Conservation (phyloP, 2,888 invertebrate genomes). For the Xanthia icteritia region DNA sequence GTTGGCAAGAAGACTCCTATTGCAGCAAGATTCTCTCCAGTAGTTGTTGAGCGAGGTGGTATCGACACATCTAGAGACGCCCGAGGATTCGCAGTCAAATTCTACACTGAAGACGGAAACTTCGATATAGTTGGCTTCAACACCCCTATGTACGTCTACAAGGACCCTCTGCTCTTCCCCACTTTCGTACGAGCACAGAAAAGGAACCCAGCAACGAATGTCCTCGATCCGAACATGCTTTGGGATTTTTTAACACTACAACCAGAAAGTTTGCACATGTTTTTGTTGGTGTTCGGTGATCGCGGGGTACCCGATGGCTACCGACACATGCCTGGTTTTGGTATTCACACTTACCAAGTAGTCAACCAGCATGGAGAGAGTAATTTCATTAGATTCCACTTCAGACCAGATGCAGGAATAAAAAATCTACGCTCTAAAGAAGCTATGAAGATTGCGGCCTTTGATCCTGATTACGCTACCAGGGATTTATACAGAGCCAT, state of each 20-base stretch:
- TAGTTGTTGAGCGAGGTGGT: conserved; percentile 95
- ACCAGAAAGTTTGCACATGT: conserved; percentile 96
- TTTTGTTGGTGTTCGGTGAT: conserved; percentile 95
- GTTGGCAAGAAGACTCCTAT: conserved; percentile 94
- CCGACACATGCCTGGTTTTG: conserved; percentile 97
- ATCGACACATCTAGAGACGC: conserved; percentile 96
- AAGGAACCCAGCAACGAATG: conserved; percentile 95
- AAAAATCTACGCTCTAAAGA: conserved; percentile 92
- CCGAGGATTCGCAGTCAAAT: conserved; percentile 97
- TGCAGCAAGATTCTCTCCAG: conserved; percentile 94
- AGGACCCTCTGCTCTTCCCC: conserved; percentile 96
- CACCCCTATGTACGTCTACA: conserved; percentile 96
- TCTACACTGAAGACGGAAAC: conserved; percentile 96
- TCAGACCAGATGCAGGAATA: conserved; percentile 96
- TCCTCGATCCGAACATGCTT: conserved; percentile 96
- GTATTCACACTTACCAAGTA: conserved; percentile 96
- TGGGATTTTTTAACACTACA: conserved; percentile 97
- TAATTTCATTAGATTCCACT: conserved; percentile 96
- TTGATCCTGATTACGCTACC: conserved; percentile 96
- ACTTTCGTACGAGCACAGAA: conserved; percentile 98
- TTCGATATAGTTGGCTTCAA: conserved; percentile 97
- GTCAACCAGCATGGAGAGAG: conserved; percentile 93
- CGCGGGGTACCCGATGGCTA: conserved; percentile 97
- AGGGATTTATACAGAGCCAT: conserved; percentile 97
- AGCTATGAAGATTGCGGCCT: conserved; percentile 91